Evolutionary conservation across 2,888 invertebrate genomes (phyloP), one percentile per base, ranked within the genome.

Genomic region (Cerastis leucographa): DNA sequence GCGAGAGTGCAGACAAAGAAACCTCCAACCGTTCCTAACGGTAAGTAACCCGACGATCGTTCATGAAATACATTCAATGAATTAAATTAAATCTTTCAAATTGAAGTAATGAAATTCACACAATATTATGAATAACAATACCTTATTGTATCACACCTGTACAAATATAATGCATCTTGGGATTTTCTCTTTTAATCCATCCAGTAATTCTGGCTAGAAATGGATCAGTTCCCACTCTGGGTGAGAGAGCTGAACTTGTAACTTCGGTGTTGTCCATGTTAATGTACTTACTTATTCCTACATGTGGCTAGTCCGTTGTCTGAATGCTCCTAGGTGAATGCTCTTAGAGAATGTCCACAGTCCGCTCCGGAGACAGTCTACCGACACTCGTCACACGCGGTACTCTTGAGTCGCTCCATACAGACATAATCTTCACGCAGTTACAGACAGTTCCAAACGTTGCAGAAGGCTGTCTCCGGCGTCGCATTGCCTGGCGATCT

Each of bases 1-100:
- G 99, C 99, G 93, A 98, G 99, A 97, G 99, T 99, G 96, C 99
- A 99, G 98, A 99, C 99, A 94, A 99, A 99, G 98, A 99, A 99
- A 97, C 98, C 99, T 90, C 98, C 99, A 89, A 97, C 98, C 91
- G 98, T 99, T 95, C 98, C 99, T 91, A 98, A 98, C 97, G 99
- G 99, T 99, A 97, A 98, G 98, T 94, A 85, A 74, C 65, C n/a
- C 71, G 22, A 61, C 61, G 46, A 74, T 74, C 78, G 75, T 74
- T 69, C 74, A 84, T 79, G 84, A 74, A 73, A 65, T 83, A 71
- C 62, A 71, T 74, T 78, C 56, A 84, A 84, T 78, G 62, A 69
- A 22, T 62, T 74, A 2, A 78, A 83, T 61, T n/a, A 68, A 76
- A 72, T 46, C 19, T 71, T 69, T 25, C 40, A 56, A 61, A 76